phyloP scores from a whole-genome alignment of 2,113 vertebrate genomes.

The Puntigrus tetrazona region DNA sequence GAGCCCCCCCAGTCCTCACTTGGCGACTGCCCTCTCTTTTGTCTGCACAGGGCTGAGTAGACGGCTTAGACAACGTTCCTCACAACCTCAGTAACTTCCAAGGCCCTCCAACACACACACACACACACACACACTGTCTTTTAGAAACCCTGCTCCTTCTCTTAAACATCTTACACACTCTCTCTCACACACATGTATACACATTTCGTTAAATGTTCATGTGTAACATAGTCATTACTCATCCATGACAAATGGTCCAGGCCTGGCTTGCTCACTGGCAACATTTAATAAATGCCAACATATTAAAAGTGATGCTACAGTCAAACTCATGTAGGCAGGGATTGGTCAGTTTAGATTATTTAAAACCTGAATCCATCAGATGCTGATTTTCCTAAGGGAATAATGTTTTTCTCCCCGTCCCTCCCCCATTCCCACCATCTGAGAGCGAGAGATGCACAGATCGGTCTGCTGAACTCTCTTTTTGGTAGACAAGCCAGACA shows the following conservation, averaged over 20 bases:
- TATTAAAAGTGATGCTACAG: slow-evolving; percentile 25
- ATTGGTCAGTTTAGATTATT: neutral
- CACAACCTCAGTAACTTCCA: slow-evolving; percentile 77
- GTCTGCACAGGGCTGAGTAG: slow-evolving; percentile 65
- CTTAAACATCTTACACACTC: neutral
- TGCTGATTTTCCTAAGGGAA: neutral
- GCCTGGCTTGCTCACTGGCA: neutral
- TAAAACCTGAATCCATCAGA: neutral
- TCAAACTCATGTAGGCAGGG: slow-evolving; percentile 63
- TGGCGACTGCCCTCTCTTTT: slow-evolving; percentile 14
- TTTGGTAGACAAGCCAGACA: slow-evolving; percentile 76
- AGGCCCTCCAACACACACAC: slow-evolving; percentile 61
- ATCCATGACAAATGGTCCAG: neutral
- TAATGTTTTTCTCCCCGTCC: neutral
- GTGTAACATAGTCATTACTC: slow-evolving; percentile 90
- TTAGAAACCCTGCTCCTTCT: too few relatives aligned
- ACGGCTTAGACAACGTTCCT: slow-evolving; percentile 67
- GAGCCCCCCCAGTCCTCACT: slow-evolving; percentile 46
- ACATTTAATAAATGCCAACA: slow-evolving; percentile 68
- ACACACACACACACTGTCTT: too few relatives aligned
- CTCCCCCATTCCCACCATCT: neutral
- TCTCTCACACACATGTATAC: slow-evolving; percentile 35
- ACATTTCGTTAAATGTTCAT: slow-evolving; percentile 62
- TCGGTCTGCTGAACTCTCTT: slow-evolving; percentile 70
- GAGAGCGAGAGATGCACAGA: slow-evolving; percentile 62